Percentiles rank a stretch among this genome's conserved stretches.
Conservation (phyloP, 2,888 invertebrate genomes). For the Tetrapedia diversipes region DNA sequence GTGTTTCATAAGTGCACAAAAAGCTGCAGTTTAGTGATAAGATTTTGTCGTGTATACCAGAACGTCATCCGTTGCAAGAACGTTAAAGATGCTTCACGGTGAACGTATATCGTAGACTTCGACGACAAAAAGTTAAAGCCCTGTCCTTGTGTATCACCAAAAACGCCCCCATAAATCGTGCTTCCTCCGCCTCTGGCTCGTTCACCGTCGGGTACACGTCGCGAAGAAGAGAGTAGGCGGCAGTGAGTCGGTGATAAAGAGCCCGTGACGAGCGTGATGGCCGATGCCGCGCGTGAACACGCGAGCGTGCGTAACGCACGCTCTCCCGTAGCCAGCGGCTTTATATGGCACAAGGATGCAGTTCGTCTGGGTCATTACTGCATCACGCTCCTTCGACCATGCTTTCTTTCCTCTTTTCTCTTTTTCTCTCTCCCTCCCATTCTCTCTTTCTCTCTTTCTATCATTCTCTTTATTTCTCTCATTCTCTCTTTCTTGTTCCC, state of each 20-base stretch:
- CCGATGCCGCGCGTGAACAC: constrained; percentile 37
- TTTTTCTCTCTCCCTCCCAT: not conserved
- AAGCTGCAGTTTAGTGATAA: no score
- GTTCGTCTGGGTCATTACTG: constrained; percentile 75
- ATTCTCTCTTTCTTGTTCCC: not conserved
- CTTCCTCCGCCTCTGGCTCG: not conserved
- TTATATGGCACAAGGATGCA: constrained; percentile 74
- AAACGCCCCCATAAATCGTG: not conserved
- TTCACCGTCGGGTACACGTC: no score
- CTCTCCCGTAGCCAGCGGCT: constrained; percentile 37
- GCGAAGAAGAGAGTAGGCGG: not conserved
- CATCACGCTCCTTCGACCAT: constrained; percentile 56
- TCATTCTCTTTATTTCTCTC: not conserved
- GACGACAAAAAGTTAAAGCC: not conserved
- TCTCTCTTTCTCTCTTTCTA: not conserved
- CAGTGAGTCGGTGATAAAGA: constrained; percentile 24
- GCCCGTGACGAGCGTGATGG: constrained; percentile 41
- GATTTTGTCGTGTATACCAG: no score
- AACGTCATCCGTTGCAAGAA: no score
- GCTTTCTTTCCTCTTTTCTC: not conserved
- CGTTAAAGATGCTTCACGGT: no score
- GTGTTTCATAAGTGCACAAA: no score
- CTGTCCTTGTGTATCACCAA: not conserved
- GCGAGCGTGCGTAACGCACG: constrained; percentile 42
- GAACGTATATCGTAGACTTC: no score